Percentiles rank a stretch among this genome's conserved stretches.
Evolutionary conservation across 2,888 invertebrate species (phyloP).

Genomic region (Tinea pellionella): DNA sequence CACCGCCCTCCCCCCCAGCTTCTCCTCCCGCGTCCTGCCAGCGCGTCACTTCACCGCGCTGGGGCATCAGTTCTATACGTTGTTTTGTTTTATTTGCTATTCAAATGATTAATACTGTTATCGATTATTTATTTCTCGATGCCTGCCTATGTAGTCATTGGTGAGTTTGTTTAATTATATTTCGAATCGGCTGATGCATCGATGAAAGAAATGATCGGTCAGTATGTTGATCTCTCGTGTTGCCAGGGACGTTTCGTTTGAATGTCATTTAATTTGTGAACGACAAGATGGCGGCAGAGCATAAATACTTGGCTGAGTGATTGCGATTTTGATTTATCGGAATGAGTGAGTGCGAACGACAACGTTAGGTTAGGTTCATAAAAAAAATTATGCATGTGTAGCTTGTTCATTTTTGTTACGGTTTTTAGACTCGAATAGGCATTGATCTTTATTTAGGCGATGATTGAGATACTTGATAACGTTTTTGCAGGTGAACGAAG

Average conservation of each 20-base stretch:
- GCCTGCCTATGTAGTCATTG: neutral
- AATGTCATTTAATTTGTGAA: slow-evolving; percentile 36
- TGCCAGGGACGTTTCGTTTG: neutral
- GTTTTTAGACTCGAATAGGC: neutral
- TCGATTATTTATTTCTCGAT: slow-evolving; percentile 34
- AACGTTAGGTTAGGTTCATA: no score
- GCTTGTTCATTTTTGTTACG: neutral
- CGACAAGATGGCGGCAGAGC: slow-evolving; percentile 57
- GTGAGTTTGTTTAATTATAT: slow-evolving; percentile 1
- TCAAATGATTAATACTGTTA: slow-evolving; percentile 41
- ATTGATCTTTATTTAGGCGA: no score
- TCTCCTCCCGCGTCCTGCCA: slow-evolving; percentile 46
- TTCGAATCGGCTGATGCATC: neutral
- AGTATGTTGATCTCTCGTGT: neutral
- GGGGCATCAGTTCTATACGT: slow-evolving; percentile 50
- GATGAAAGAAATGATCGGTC: neutral
- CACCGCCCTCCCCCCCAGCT: slow-evolving; percentile 29
- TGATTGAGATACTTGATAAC: slow-evolving; percentile 20
- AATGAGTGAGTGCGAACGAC: slow-evolving; percentile 20
- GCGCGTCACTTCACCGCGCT: slow-evolving; percentile 55
- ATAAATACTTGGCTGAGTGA: slow-evolving; percentile 40
- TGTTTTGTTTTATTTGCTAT: slow-evolving; percentile 43
- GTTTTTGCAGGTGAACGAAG: slow-evolving; percentile 64
- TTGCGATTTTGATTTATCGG: slow-evolving; percentile 45
- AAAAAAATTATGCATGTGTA: neutral